Conservation (phyloP, 1,140 invertebrate species). For the Bombus impatiens region DNA sequence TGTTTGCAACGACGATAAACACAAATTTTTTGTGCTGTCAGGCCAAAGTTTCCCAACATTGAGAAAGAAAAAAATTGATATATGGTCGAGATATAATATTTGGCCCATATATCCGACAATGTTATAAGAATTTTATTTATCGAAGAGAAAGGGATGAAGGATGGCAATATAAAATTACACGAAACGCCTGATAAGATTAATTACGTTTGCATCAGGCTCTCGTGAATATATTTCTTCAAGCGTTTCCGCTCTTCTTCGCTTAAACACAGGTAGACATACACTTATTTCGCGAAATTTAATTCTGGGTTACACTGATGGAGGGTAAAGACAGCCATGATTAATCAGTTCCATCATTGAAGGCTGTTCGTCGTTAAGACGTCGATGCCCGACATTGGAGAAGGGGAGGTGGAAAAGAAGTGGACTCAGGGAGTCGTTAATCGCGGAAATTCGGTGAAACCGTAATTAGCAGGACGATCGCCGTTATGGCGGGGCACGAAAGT, state of each 20-base stretch:
- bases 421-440: conserved; percentile 45
- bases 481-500: conserved; percentile 66
- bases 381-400: conserved; percentile 15
- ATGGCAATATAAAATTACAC: conserved; percentile 7
- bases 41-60: no score
- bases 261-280: conserved; percentile 8
- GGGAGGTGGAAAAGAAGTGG: conserved; percentile 15
- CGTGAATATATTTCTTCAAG: not conserved
- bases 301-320: not conserved
- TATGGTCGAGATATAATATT: not conserved
- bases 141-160: not conserved
- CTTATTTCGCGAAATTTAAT: conserved; percentile 40
- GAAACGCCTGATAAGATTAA: conserved; percentile 5
- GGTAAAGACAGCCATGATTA: conserved; percentile 1
- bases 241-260: not conserved
- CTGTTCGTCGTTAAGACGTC: conserved; percentile 32
- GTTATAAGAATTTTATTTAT: not conserved
- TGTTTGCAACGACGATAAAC: no score
- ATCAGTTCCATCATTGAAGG: conserved; percentile 24
- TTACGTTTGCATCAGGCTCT: not conserved
- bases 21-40: no score
- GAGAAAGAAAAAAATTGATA: no score
- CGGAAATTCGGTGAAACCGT: conserved; percentile 66
- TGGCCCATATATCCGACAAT: not conserved
- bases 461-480: conserved; percentile 62